A percentile compares a stretch with the other conserved stretches of the same genome.
These are phyloP conservation scores for Myodes glareolus DNA, from an alignment of 2,113 vertebrate genomes.

Conservation along the genomic window DNA sequence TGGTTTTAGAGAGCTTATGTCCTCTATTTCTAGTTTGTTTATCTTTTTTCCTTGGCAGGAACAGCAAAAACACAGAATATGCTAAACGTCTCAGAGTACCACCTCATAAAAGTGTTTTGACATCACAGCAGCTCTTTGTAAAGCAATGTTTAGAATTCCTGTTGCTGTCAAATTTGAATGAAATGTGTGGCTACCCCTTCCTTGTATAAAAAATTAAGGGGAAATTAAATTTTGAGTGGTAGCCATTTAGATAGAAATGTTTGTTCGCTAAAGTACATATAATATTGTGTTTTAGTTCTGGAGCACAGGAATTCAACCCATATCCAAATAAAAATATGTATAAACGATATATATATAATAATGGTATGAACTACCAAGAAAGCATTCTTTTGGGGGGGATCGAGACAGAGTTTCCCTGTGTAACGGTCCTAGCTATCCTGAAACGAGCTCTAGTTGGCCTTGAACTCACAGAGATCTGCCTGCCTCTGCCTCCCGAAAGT, in stretches of 20 bases:
- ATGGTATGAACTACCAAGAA: not conserved
- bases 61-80: conserved; percentile 33
- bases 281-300: not conserved
- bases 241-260: conserved; percentile 17
- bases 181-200: not conserved
- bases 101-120: conserved; percentile 26
- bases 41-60: not conserved
- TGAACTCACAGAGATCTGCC: no score
- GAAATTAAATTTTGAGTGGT: conserved; percentile 30
- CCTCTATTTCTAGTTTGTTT: not conserved
- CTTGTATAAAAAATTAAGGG: conserved; percentile 43
- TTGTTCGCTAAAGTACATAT: not conserved
- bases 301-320: not conserved
- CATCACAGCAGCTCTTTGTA: conserved; percentile 43
- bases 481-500: no score
- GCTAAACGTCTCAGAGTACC: not conserved
- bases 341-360: conserved; percentile 18
- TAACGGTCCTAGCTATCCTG: no score
- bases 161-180: not conserved
- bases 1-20: not conserved
- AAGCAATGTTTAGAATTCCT: conserved; percentile 35
- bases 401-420: no score
- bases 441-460: no score
- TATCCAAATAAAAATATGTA: not conserved
- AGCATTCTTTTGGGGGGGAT: no score